Evolutionary conservation across 2,797 vertebrate species (phyloP).

Genomic region (Poecilia gillii): DNA sequence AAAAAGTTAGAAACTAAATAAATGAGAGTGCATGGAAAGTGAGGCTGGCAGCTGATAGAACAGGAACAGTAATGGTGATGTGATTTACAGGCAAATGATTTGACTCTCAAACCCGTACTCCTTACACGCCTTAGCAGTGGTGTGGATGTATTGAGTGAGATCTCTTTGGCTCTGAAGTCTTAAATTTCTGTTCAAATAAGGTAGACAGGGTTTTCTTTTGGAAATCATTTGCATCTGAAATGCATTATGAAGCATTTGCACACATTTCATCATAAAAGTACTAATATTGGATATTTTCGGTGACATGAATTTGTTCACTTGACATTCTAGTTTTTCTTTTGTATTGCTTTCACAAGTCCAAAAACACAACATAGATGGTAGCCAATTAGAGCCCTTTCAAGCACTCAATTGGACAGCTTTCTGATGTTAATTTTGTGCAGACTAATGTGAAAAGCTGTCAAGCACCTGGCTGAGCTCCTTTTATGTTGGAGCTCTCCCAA

Average conservation of each 20-base stretch:
- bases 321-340: not conserved
- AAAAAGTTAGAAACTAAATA: conserved; percentile 56
- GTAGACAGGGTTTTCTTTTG: conserved; percentile 6
- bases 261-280: not conserved
- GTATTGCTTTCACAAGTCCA: not conserved
- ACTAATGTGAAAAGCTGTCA: not conserved
- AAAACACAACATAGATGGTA: not conserved
- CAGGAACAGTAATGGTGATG: conserved; percentile 64
- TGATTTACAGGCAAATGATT: conserved; percentile 62
- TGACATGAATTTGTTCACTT: not conserved
- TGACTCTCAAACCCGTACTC: not conserved
- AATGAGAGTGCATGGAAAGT: conserved; percentile 55
- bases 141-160: conserved; percentile 17
- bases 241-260: conserved; percentile 1
- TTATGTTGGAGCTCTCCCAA: not conserved
- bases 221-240: conserved; percentile 6
- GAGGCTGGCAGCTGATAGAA: conserved; percentile 34
- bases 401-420: not conserved
- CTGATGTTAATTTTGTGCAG: not conserved
- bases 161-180: conserved; percentile 32
- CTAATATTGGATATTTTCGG: not conserved
- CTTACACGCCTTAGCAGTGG: not conserved
- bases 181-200: conserved; percentile 3
- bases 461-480: not conserved
- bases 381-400: not conserved